Evolutionary conservation across 2,888 invertebrate genomes (phyloP).

Genomic region (Drosophila melanosoma): DNA sequence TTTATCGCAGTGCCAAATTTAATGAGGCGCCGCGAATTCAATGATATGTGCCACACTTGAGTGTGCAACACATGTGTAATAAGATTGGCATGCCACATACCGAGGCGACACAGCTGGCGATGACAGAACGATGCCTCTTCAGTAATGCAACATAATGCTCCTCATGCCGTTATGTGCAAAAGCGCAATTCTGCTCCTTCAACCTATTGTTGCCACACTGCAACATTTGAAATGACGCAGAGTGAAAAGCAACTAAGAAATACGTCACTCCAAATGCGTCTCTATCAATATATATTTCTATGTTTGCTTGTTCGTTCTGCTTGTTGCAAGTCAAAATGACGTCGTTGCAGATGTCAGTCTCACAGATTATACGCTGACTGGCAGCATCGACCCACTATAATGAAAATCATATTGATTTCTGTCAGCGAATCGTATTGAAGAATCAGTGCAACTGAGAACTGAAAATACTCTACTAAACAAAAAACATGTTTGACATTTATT

Average conservation of each 20-base stretch:
- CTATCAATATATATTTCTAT: neutral
- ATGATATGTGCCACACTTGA: neutral
- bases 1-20: slow-evolving; percentile 20
- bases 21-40: slow-evolving; percentile 23
- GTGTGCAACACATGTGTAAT: slow-evolving; percentile 43
- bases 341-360: slow-evolving; percentile 47
- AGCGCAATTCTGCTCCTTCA: neutral
- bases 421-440: slow-evolving; percentile 2
- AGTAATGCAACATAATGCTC: slow-evolving; percentile 16
- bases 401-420: slow-evolving; percentile 19
- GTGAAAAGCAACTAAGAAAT: neutral
- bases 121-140: slow-evolving; percentile 16
- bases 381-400: slow-evolving; percentile 3
- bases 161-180: neutral
- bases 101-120: slow-evolving; percentile 5
- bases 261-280: slow-evolving; percentile 1
- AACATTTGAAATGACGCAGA: slow-evolving; percentile 1
- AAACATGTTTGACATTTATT: neutral
- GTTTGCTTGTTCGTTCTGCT: neutral
- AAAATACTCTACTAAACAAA: neutral
- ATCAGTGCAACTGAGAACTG: neutral
- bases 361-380: slow-evolving; percentile 17
- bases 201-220: neutral
- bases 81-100: slow-evolving; percentile 20
- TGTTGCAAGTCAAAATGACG: slow-evolving; percentile 33